phyloP scores from a whole-genome alignment of 2,888 invertebrate genomes.

The Lasioglossum calceatum region DNA sequence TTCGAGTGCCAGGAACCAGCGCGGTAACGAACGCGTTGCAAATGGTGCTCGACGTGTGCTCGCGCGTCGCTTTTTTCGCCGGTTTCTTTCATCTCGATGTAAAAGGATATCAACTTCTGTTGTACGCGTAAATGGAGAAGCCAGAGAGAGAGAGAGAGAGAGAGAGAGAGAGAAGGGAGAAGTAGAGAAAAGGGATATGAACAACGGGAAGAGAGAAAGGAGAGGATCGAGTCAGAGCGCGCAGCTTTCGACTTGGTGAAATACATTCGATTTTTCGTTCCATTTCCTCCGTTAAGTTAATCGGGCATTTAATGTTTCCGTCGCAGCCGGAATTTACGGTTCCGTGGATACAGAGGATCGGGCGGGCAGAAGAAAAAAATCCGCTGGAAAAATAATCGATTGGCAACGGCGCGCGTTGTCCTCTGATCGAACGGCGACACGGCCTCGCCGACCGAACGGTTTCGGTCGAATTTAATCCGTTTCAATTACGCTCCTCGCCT shows the following conservation, averaged over 20 bases:
- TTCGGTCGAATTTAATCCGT: slow-evolving; percentile 11
- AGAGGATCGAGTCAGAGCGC: background rate
- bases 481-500: slow-evolving; percentile 5
- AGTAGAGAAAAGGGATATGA: too few species aligned
- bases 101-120: background rate
- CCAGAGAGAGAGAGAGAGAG: background rate
- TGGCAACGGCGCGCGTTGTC: background rate
- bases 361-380: slow-evolving; percentile 4
- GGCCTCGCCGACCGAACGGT: background rate
- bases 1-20: background rate
- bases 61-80: background rate
- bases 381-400: slow-evolving; percentile 8
- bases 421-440: background rate
- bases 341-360: background rate
- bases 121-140: slow-evolving; percentile 9
- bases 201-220: background rate
- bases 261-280: slow-evolving; percentile 26
- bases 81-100: slow-evolving; percentile 9
- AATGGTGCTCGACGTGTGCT: background rate
- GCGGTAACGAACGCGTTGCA: slow-evolving; percentile 31
- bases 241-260: background rate
- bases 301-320: slow-evolving; percentile 13
- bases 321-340: slow-evolving; percentile 17
- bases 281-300: slow-evolving; percentile 10
- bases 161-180: background rate